These are phyloP conservation scores for Hyalella azteca DNA, from an alignment of 2,888 invertebrate genomes.

Conservation along the genomic window DNA sequence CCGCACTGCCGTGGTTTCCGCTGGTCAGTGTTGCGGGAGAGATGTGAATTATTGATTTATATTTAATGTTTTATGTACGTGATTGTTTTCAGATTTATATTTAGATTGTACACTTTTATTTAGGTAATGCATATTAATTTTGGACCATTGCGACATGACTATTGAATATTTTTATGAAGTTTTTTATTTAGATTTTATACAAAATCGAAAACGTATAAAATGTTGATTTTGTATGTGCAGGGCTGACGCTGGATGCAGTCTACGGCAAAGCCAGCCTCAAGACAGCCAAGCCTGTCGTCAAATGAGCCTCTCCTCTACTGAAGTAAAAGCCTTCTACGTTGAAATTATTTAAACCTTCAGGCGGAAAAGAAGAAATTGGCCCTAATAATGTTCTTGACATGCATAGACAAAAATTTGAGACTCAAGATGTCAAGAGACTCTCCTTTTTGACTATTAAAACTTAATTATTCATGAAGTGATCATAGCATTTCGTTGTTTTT, in stretches of 20 bases:
- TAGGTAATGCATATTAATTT: neutral
- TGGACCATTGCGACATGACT: neutral
- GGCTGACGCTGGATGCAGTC: conserved; percentile 50
- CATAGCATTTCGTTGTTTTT: too few species aligned
- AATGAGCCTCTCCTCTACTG: neutral
- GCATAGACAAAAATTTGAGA: too few species aligned
- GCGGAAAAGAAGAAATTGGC: too few species aligned
- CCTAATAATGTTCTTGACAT: too few species aligned
- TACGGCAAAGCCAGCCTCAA: conserved; percentile 41
- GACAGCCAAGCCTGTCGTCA: neutral
- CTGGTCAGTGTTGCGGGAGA: too few species aligned
- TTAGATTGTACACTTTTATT: neutral
- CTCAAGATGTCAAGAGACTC: too few species aligned
- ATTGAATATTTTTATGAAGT: neutral
- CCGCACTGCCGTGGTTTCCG: too few species aligned
- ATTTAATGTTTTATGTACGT: neutral
- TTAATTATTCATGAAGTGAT: too few species aligned
- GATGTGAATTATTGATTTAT: neutral
- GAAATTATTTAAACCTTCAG: too few species aligned
- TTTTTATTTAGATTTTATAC: neutral
- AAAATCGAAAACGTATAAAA: neutral
- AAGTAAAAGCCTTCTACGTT: too few species aligned
- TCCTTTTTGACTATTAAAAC: too few species aligned
- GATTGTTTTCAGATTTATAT: neutral
- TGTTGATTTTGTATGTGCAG: too few species aligned